Conservation (phyloP, 2,113 vertebrate genomes). For the Thalassarche chlororhynchos region DNA sequence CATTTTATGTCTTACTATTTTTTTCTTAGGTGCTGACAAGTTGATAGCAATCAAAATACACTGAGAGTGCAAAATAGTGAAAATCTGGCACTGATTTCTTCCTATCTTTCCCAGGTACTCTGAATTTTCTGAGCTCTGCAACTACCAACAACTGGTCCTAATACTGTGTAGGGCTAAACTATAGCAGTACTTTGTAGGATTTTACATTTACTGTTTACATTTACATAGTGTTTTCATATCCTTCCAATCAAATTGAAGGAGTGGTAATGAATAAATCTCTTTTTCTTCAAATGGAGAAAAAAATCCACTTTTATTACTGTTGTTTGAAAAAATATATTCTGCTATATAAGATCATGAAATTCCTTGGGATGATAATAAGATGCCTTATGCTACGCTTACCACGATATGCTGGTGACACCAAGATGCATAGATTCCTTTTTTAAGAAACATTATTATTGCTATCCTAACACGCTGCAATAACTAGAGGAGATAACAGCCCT, state of each 20-base stretch:
- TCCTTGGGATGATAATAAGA: neutral
- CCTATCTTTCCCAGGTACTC: neutral
- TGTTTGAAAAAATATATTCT: neutral
- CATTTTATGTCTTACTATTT: neutral
- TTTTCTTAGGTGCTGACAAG: neutral
- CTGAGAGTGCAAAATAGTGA: neutral
- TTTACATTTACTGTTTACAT: neutral
- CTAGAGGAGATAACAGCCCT: neutral
- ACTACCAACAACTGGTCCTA: neutral
- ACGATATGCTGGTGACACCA: neutral
- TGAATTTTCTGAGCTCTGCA: neutral
- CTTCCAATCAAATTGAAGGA: neutral
- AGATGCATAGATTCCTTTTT: neutral
- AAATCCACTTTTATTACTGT: neutral
- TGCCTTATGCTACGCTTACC: neutral
- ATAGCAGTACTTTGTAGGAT: neutral
- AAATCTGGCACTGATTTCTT: neutral
- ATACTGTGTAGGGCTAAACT: neutral
- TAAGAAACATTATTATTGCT: neutral
- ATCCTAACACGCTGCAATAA: neutral
- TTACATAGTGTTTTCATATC: neutral
- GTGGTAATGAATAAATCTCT: neutral
- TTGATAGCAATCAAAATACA: neutral
- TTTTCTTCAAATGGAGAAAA: neutral
- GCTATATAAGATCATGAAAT: neutral